Evolutionary conservation across 1,140 invertebrate genomes (phyloP).

Genomic region (Drosophila sp.): DNA sequence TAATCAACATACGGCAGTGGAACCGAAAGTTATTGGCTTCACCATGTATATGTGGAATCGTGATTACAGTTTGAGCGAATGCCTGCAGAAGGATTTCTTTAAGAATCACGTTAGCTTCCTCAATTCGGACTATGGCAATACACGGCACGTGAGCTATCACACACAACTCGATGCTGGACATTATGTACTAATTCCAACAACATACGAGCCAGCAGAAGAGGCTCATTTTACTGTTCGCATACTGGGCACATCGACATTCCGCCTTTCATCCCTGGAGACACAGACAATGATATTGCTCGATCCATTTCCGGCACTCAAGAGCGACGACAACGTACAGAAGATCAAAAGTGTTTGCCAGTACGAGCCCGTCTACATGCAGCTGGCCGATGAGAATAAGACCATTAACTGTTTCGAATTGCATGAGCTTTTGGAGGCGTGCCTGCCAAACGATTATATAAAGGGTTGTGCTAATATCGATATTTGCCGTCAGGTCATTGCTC

Average conservation of each 20-base stretch:
- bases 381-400: constrained; percentile 93
- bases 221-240: constrained; percentile 84
- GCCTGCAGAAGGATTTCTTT: constrained; percentile 90
- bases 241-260: constrained; percentile 65
- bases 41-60: constrained; percentile 90
- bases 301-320: constrained; percentile 88
- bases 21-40: constrained; percentile 97
- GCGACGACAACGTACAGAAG: constrained; percentile 65
- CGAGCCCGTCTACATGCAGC: constrained; percentile 94
- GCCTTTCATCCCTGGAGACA: constrained; percentile 85
- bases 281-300: constrained; percentile 93
- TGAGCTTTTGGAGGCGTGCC: constrained; percentile 94
- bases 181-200: constrained; percentile 94
- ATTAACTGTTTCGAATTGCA: constrained; percentile 96
- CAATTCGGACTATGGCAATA: constrained; percentile 96
- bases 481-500: constrained; percentile 93
- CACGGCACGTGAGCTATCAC: constrained; percentile 92
- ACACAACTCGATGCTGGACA: constrained; percentile 92
- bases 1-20: constrained; percentile 95
- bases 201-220: constrained; percentile 95
- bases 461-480: constrained; percentile 96
- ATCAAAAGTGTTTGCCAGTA: constrained; percentile 87
- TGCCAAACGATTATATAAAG: constrained; percentile 97
- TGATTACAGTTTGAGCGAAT: constrained; percentile 83
- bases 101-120: constrained; percentile 94